Evolutionary conservation across 2,888 invertebrate genomes (phyloP).

Genomic region (Sialis lutaria): DNA sequence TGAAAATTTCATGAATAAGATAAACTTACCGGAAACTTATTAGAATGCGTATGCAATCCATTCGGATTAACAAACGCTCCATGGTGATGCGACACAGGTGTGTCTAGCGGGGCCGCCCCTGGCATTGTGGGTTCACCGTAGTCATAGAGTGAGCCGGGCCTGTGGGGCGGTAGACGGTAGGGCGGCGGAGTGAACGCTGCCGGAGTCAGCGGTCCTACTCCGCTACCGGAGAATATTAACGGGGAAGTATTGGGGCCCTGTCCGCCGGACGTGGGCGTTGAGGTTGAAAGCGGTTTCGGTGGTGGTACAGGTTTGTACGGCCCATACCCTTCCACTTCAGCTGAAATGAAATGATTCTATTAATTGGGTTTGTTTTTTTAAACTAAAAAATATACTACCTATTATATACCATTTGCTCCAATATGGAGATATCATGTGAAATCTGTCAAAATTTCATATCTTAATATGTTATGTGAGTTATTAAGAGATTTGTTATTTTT

Average conservation of each 20-base stretch:
- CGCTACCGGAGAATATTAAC: not conserved
- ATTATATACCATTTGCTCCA: too few relatives aligned
- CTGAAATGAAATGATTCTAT: conserved; percentile 19
- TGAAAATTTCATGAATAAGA: too few relatives aligned
- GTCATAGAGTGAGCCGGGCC: conserved; percentile 19
- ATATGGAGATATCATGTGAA: too few relatives aligned
- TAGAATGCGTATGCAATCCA: conserved; percentile 55
- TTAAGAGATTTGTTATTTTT: too few relatives aligned
- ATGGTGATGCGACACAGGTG: not conserved
- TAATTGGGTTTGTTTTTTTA: not conserved
- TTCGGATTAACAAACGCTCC: conserved; percentile 22
- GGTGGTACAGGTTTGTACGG: conserved; percentile 40
- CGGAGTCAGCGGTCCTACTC: conserved; percentile 8
- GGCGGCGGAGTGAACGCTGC: conserved; percentile 27
- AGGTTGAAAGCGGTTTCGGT: conserved; percentile 36
- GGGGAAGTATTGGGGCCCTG: conserved; percentile 2
- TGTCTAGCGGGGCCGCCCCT: conserved; percentile 19
- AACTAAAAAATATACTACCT: too few relatives aligned
- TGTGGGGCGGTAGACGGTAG: conserved; percentile 52
- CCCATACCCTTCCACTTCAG: conserved; percentile 35
- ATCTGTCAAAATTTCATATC: too few relatives aligned
- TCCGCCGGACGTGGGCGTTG: conserved; percentile 20
- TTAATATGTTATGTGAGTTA: too few relatives aligned
- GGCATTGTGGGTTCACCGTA: conserved; percentile 37
- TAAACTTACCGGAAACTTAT: conserved; percentile 57